phyloP scores from a whole-genome alignment of 2,113 vertebrate genomes.

The Elephas maximus region DNA sequence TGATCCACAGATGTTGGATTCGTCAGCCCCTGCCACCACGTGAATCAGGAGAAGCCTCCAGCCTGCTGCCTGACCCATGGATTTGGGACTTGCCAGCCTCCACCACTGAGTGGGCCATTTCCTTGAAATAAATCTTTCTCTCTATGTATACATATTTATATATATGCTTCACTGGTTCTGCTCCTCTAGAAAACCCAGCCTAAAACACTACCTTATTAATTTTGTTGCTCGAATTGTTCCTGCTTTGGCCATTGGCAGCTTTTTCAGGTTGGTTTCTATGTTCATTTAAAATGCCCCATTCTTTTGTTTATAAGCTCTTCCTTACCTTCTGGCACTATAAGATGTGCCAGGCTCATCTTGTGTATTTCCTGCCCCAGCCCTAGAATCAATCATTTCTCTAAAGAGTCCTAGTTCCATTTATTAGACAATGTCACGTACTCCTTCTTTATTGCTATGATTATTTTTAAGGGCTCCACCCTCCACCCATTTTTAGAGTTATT shows the following conservation, averaged over 20 bases:
- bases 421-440: not conserved
- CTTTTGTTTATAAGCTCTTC: not conserved
- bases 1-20: not conserved
- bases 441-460: not conserved
- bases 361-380: not conserved
- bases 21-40: not conserved
- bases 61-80: not conserved
- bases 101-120: no score
- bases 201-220: not conserved
- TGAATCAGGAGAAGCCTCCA: not conserved
- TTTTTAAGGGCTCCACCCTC: not conserved
- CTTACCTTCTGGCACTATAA: not conserved
- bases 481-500: slow-evolving; percentile 46
- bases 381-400: slow-evolving; percentile 21
- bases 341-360: not conserved
- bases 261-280: not conserved
- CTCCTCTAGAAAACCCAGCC: not conserved
- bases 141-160: no score
- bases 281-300: not conserved
- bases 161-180: not conserved
- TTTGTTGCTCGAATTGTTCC: not conserved
- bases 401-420: not conserved
- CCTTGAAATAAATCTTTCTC: no score
- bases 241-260: not conserved
- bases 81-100: no score